Percentiles rank a stretch among this genome's conserved stretches.
These are phyloP conservation scores for Dromiciops gliroides DNA, from an alignment of 2,113 vertebrate genomes.

Conservation along the genomic window DNA sequence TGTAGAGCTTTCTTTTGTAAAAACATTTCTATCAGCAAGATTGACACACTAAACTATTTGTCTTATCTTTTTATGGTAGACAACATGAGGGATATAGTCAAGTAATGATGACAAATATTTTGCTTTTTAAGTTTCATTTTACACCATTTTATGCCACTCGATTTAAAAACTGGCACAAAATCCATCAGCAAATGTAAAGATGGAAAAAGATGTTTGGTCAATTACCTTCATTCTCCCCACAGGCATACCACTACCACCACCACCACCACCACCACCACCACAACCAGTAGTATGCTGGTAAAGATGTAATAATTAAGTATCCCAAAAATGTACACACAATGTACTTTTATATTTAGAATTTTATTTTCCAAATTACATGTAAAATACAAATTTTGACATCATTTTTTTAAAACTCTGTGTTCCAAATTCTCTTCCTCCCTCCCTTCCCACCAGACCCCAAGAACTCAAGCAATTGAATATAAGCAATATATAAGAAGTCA, in stretches of 20 bases:
- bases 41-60: not conserved
- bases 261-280: not conserved
- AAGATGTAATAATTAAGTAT: not conserved
- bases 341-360: not conserved
- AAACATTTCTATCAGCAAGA: constrained; percentile 3
- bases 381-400: no score
- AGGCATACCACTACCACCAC: not conserved
- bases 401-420: no score
- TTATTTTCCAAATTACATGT: no score
- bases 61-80: constrained; percentile 3
- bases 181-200: not conserved
- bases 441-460: no score
- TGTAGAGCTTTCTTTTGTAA: not conserved
- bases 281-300: not conserved
- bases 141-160: not conserved
- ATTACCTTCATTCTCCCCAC: not conserved
- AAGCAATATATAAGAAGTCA: no score
- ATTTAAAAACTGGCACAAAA: not conserved
- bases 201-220: not conserved
- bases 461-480: no score
- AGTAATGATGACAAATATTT: constrained; percentile 1
- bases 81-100: not conserved
- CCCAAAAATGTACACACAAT: not conserved
- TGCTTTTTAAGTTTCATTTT: not conserved
- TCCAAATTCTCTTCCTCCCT: no score